phyloP scores from a whole-genome alignment of 2,797 vertebrate genomes.

The Gambusia yucatana region DNA sequence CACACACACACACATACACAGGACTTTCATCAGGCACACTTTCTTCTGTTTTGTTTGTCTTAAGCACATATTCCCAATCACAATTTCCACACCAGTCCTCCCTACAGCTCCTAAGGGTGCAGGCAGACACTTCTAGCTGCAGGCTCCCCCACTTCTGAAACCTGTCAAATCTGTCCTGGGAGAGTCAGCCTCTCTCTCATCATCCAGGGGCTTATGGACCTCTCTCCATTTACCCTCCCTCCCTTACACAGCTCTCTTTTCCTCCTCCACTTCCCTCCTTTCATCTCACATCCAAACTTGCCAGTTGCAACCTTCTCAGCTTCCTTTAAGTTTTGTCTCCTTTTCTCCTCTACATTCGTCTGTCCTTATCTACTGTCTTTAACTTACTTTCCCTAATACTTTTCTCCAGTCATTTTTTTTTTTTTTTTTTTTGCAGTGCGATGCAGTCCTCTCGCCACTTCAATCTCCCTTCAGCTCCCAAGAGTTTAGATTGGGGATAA shows the following conservation, averaged over 20 bases:
- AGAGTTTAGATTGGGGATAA: constrained; percentile 51
- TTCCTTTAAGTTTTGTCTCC: constrained; percentile 76
- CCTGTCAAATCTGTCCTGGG: constrained; percentile 86
- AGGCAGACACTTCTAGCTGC: constrained; percentile 84
- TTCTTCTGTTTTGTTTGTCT: constrained; percentile 83
- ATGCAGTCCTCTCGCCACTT: constrained; percentile 45
- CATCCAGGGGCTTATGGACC: constrained; percentile 85
- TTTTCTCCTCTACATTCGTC: constrained; percentile 76
- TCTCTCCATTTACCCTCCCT: constrained; percentile 83
- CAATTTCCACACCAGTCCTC: constrained; percentile 80
- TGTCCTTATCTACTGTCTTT: constrained; percentile 53
- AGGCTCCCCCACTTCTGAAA: constrained; percentile 87
- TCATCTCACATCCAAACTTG: constrained; percentile 81
- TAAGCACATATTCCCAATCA: constrained; percentile 84
- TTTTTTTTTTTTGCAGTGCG: constrained; percentile 13
- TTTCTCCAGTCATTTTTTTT: constrained; percentile 34
- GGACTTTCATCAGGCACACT: constrained; percentile 76
- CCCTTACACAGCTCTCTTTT: constrained; percentile 69
- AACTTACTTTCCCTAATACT: constrained; percentile 49
- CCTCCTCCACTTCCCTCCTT: constrained; percentile 69
- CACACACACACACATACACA: constrained; percentile 30
- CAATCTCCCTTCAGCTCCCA: background rate
- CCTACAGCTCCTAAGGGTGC: constrained; percentile 78
- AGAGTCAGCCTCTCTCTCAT: constrained; percentile 84
- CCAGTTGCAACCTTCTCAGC: constrained; percentile 74